Percentiles rank a stretch among this genome's conserved stretches.
phyloP scores from a whole-genome alignment of 2,797 vertebrate species.

The Neoniphon sammara region DNA sequence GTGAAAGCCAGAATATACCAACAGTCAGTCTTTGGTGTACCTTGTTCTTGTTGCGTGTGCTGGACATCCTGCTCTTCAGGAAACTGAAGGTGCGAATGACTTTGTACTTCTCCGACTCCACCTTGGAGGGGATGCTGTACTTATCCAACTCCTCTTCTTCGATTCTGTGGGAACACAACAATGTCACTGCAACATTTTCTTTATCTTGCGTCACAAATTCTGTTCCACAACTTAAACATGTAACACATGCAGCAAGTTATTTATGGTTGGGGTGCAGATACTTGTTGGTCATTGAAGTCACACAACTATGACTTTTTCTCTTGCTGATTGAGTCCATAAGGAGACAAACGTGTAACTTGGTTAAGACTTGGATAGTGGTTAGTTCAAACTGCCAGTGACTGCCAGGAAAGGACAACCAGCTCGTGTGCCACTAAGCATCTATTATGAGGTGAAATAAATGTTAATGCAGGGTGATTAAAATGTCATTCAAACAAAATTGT shows the following conservation, averaged over 20 bases:
- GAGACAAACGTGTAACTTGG: neutral
- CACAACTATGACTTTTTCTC: neutral
- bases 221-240: neutral
- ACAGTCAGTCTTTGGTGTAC: slow-evolving; percentile 54
- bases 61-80: slow-evolving; percentile 94
- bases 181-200: neutral
- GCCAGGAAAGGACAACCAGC: neutral
- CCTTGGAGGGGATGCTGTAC: slow-evolving; percentile 87
- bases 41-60: slow-evolving; percentile 91
- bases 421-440: neutral
- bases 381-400: slow-evolving; percentile 25
- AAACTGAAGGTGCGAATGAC: slow-evolving; percentile 97
- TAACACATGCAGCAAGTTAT: neutral
- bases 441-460: neutral
- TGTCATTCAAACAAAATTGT: neutral
- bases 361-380: slow-evolving; percentile 6
- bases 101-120: slow-evolving; percentile 93
- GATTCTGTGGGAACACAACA: slow-evolving; percentile 77
- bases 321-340: slow-evolving; percentile 11
- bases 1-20: neutral
- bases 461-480: neutral
- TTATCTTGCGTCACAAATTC: neutral
- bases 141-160: slow-evolving; percentile 92
- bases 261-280: neutral
- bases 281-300: slow-evolving; percentile 12